Percentiles rank a stretch among this genome's conserved stretches.
phyloP scores from a whole-genome alignment of 2,888 invertebrate species.

The Hypsopygia costalis region DNA sequence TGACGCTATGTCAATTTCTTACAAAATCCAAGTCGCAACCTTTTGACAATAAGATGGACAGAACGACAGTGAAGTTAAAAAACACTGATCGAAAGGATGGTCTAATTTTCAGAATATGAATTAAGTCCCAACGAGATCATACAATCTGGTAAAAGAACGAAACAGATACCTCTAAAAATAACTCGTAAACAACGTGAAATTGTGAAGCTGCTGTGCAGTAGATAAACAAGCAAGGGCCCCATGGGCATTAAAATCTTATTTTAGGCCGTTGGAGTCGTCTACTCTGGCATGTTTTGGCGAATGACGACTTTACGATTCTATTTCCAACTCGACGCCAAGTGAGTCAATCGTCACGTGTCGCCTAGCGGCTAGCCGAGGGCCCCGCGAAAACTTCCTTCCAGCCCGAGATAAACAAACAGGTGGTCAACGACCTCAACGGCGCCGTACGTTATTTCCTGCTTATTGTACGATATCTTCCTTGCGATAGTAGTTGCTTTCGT shows the following conservation, averaged over 20 bases:
- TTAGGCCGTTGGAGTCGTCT: neutral
- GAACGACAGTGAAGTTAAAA: too few relatives aligned
- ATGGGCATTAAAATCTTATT: neutral
- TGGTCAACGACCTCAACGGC: conserved; percentile 37
- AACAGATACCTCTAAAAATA: too few relatives aligned
- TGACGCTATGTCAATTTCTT: too few relatives aligned
- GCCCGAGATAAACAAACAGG: conserved; percentile 19
- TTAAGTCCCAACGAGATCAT: too few relatives aligned
- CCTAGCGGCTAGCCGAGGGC: conserved; percentile 9
- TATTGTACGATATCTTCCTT: conserved; percentile 29
- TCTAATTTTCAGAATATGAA: too few relatives aligned
- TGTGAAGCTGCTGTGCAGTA: too few relatives aligned
- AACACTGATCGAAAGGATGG: too few relatives aligned
- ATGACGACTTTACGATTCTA: conserved; percentile 13
- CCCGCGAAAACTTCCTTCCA: conserved; percentile 6
- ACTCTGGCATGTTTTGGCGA: conserved; percentile 4
- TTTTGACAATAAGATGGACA: too few relatives aligned
- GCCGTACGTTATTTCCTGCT: conserved; percentile 37
- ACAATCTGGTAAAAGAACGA: too few relatives aligned
- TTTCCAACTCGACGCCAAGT: conserved; percentile 14
- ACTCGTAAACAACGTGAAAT: too few relatives aligned
- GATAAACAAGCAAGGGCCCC: too few relatives aligned
- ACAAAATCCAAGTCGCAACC: too few relatives aligned
- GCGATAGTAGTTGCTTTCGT: conserved; percentile 25
- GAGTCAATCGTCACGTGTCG: conserved; percentile 7